Conservation (phyloP, 1,140 invertebrate genomes). For the Battus philenor region DNA sequence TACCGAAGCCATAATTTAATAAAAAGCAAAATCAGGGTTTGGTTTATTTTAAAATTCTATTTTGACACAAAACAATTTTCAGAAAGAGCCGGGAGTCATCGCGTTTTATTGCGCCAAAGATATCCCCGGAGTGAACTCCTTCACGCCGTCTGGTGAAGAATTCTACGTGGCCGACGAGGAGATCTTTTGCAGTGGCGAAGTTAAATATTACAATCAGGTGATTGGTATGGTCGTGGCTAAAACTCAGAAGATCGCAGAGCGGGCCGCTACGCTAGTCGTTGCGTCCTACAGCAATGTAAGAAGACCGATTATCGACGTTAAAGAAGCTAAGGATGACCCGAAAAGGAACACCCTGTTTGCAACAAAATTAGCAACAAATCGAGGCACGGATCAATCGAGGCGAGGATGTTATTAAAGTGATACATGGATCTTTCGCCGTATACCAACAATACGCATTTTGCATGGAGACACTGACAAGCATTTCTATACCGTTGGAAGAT, state of each 20-base stretch:
- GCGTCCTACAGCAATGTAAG: conserved; percentile 76
- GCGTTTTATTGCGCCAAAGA: conserved; percentile 84
- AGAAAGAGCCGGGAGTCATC: conserved; percentile 81
- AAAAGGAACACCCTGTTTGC: conserved; percentile 24
- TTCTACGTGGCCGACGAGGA: conserved; percentile 59
- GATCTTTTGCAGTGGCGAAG: conserved; percentile 65
- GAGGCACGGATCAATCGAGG: conserved; percentile 47
- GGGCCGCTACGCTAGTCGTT: conserved; percentile 80
- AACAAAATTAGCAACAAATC: conserved; percentile 44
- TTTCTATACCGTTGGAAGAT: conserved; percentile 79
- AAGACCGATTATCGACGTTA: conserved; percentile 40
- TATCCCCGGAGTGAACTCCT: conserved; percentile 83
- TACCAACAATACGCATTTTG: conserved; percentile 42
- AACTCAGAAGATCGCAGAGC: conserved; percentile 77
- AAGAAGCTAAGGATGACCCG: conserved; percentile 35
- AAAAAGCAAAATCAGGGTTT: too few species aligned
- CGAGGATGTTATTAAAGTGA: conserved; percentile 37
- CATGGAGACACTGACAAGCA: conserved; percentile 78
- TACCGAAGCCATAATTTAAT: too few species aligned
- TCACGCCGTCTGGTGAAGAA: conserved; percentile 36
- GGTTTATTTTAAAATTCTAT: too few species aligned
- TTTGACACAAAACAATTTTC: too few species aligned
- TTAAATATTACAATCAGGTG: conserved; percentile 82
- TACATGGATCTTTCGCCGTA: conserved; percentile 41
- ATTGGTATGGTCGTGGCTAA: conserved; percentile 84